Base-by-base conservation (phyloP, 2,113 vertebrate genomes). In the Morphnarchus princeps region DNA sequence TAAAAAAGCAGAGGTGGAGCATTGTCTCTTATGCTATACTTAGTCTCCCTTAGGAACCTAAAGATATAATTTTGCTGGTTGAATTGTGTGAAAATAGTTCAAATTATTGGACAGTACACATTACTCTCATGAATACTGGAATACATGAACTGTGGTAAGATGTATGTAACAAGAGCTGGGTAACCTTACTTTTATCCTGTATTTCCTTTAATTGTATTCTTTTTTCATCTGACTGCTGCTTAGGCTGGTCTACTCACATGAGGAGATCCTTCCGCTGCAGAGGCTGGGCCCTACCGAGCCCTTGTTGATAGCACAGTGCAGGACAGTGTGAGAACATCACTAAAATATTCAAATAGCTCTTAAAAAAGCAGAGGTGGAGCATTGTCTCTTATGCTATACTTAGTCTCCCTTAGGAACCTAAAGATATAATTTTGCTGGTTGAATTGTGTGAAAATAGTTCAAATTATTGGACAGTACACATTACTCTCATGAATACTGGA, bases 11-110 rank as follows among this genome's bases (percentile, higher is more conserved):
- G 74, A 94, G 59, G 36, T 73, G 47, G 50, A 78, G 34, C 16
- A 0, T 52, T 78, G 43, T 80, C 10, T 59, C 36, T 90, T 59
- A 57, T 7, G 18, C 87, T 92, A 81, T 88, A 95, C 55, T 97
- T 93, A 93, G 84, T 26, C 54, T 82, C 34, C 52, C 80, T 95
- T 84, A 90, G 59, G 94, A 97, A 95, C 52, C 54, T 63, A 89
- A 90, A 80, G 80, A 63, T 71, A n/a, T 6, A 77, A 89, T 52
- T 91, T 73, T 93, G 67, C 45, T 90, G 73, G 65, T 50, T 89
- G 49, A 71, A 80, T 82, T 4, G 4, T 34, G 57, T 85, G 25
- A 42, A 96, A 87, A 94, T 42, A 93, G n/a, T 85, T 63, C 79
- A 77, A 91, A 90, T 95, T 93, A 95, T 70, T 70, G 67, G 73